Base-by-base conservation (phyloP, 2,797 vertebrate genomes). In the Dermochelys coriacea region DNA sequence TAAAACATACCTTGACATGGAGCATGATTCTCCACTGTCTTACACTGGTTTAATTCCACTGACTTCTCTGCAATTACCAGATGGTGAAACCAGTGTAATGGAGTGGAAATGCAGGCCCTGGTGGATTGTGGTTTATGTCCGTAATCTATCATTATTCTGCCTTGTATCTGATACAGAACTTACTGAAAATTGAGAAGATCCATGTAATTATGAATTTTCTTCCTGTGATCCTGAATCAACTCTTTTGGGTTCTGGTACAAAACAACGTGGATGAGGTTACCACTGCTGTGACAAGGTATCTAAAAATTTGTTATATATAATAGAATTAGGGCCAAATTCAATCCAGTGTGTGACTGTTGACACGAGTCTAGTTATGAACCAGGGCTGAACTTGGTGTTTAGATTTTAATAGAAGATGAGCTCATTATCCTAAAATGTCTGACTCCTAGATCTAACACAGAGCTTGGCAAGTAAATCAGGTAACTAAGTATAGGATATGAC, bases 211-310 rank as follows among this genome's bases (percentile, higher is more conserved):
- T 99, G 96, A 98, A 98, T 95, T 99, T 99, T 97, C 98, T 99
- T 93, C 99, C 99, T 45, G 96, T 99, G 90, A 99, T 99, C 93
- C 98, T 99, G 96, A 99, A 99, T 98, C 99, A 99, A 68, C 99
- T 99, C 87, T 99, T 99, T 97, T 98, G 99, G 98, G 99, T 99
- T 97, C 98, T 99, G 93, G 99, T 99, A 88, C 98, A 99, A 97
- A 99, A 99, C 84, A 98, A 98, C 75, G 98, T 99, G 4, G 99
- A 99, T 45, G 99, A 99, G 79, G 98, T 99, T 96, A 98, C 98
- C 82, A 98, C 98, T 88, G 97, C 98, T 94, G 98, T 99, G 98
- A 99, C 99, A 97, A 99, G 99, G 99, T 99, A 98, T 16, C 45
- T 81, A 16, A 51, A 6, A 52, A 6, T 54, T 21, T 55, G 21